Evolutionary conservation across 2,797 vertebrate species (phyloP).

Genomic region (Numenius phaeopus): DNA sequence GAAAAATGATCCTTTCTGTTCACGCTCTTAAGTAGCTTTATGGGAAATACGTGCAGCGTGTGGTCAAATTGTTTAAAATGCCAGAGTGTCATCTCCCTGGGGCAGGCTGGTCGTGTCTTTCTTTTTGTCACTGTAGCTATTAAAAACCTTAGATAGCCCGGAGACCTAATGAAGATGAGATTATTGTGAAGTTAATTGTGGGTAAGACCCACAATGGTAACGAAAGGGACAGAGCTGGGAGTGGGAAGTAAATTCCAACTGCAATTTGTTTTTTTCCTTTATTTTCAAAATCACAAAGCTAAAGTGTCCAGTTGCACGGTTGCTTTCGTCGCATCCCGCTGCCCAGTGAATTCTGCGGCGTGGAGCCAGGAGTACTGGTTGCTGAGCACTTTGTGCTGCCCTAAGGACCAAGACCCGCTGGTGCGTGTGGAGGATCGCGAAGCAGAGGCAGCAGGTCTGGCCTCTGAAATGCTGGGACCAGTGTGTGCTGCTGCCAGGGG

Average conservation of each 20-base stretch:
- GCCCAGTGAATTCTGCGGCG: not conserved
- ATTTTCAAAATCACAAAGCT: not conserved
- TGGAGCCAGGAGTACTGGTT: not conserved
- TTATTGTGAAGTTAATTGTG: not conserved
- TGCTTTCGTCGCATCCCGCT: rapidly evolving
- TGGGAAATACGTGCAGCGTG: not conserved
- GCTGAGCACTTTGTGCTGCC: not conserved
- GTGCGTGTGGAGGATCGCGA: not conserved
- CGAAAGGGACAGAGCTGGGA: not conserved
- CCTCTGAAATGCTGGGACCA: not conserved
- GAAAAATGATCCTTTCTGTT: not conserved
- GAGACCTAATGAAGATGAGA: not conserved
- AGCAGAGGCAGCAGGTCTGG: not conserved
- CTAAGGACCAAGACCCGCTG: not conserved
- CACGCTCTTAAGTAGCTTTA: not conserved
- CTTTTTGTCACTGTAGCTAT: not conserved
- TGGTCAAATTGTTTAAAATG: not conserved
- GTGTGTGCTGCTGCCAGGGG: not conserved
- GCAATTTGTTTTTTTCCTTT: not conserved
- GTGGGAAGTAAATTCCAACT: not conserved
- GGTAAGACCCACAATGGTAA: not conserved
- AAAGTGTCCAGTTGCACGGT: not conserved
- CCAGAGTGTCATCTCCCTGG: not conserved
- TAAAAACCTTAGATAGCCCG: not conserved
- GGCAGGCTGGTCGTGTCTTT: not conserved